phyloP scores from a whole-genome alignment of 2,888 invertebrate species.

The Plusia festucae region DNA sequence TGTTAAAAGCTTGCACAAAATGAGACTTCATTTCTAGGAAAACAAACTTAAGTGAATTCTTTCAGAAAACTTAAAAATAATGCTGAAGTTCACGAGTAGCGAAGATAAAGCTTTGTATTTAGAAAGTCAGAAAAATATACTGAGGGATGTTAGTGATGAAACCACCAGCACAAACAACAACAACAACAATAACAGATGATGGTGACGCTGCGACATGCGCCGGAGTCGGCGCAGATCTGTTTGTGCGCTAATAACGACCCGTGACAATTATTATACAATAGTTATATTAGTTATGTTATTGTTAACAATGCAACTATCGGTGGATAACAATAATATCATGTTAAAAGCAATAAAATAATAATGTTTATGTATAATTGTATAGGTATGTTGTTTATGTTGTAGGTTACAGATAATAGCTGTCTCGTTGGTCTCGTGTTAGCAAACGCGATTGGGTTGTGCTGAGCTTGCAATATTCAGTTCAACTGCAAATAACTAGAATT shows the following conservation, averaged over 20 bases:
- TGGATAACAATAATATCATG: neutral
- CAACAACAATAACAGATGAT: slow-evolving; percentile 11
- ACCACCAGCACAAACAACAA: slow-evolving; percentile 6
- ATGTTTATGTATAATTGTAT: neutral
- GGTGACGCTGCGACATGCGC: slow-evolving; percentile 46
- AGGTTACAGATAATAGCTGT: neutral
- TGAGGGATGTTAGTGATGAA: neutral
- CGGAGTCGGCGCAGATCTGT: slow-evolving; percentile 14
- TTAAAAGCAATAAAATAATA: neutral
- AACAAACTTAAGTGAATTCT: no score
- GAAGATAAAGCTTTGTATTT: no score
- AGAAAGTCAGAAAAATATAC: no score
- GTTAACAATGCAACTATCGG: neutral
- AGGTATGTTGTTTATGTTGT: no score
- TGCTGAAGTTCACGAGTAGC: no score
- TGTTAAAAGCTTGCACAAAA: no score
- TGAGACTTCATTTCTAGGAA: no score
- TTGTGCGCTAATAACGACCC: slow-evolving; percentile 29
- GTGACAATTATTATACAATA: slow-evolving; percentile 21
- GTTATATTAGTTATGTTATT: no score
- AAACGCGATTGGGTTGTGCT: neutral
- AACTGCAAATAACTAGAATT: neutral
- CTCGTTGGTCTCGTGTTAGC: slow-evolving; percentile 4
- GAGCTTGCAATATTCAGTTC: neutral
- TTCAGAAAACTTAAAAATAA: no score